These are phyloP conservation scores for Bradypodion pumilum DNA, from an alignment of 2,797 vertebrate genomes.

Conservation along the genomic window DNA sequence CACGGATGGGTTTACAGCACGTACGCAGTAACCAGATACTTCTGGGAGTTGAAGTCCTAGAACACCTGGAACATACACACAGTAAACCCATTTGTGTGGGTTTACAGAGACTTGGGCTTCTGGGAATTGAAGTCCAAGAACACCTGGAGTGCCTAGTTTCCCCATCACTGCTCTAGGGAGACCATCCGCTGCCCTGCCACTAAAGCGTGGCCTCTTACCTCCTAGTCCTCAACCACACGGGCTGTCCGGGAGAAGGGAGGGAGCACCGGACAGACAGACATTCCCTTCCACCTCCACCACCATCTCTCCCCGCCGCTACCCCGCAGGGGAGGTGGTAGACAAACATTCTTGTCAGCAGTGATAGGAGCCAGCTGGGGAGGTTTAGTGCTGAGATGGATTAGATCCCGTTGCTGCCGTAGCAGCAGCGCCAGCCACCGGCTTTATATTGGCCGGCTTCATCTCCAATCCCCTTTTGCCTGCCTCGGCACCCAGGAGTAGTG, in stretches of 20 bases:
- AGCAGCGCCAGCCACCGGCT: slow-evolving; percentile 42
- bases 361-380: slow-evolving; percentile 85
- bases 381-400: slow-evolving; percentile 76
- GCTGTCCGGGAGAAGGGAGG: neutral
- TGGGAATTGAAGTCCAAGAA: too few relatives aligned
- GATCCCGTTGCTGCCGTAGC: slow-evolving; percentile 56
- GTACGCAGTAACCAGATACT: too few relatives aligned
- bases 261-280: neutral
- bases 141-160: too few relatives aligned
- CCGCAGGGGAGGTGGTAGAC: slow-evolving; percentile 28
- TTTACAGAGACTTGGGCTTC: too few relatives aligned
- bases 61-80: too few relatives aligned
- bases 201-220: neutral
- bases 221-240: neutral
- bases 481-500: slow-evolving; percentile 73
- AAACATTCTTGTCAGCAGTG: slow-evolving; percentile 84
- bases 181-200: neutral
- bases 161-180: neutral
- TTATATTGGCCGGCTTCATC: slow-evolving; percentile 64
- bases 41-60: too few relatives aligned
- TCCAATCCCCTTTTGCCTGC: slow-evolving; percentile 78
- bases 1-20: too few relatives aligned
- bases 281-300: too few relatives aligned
- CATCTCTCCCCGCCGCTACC: neutral
- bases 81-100: too few relatives aligned